phyloP scores from a whole-genome alignment of 2,797 vertebrate genomes.

The Mormyrops boulengeri region DNA sequence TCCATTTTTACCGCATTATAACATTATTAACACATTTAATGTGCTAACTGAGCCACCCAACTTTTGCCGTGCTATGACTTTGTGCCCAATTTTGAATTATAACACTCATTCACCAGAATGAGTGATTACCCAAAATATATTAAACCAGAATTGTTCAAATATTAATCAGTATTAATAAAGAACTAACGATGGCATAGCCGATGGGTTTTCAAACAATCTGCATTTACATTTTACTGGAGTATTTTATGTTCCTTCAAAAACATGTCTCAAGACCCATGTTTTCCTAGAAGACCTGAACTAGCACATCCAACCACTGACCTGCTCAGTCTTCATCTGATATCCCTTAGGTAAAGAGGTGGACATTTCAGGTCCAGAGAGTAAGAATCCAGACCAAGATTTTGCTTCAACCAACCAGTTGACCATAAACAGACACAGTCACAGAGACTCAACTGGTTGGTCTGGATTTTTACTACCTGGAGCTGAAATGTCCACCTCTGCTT shows the following conservation, averaged over 20 bases:
- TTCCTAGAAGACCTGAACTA: background rate
- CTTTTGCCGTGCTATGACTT: background rate
- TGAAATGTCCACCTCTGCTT: background rate
- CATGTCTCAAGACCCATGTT: background rate
- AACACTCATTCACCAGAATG: background rate
- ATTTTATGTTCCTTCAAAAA: background rate
- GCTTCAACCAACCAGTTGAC: background rate
- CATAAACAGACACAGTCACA: background rate
- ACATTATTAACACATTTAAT: background rate
- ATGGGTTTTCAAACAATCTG: background rate
- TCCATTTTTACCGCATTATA: background rate
- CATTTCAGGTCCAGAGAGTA: background rate
- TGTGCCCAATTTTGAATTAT: background rate
- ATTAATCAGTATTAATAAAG: background rate
- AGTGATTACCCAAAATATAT: background rate
- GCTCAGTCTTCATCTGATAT: background rate
- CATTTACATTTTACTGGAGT: background rate
- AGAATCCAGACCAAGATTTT: background rate
- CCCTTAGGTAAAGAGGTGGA: background rate
- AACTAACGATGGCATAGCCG: background rate
- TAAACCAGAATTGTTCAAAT: background rate
- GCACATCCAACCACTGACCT: background rate
- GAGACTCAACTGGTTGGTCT: background rate
- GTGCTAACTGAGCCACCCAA: background rate
- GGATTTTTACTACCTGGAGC: background rate